Percentiles rank a stretch among this genome's conserved stretches.
Evolutionary conservation across 2,888 invertebrate species (phyloP).

Genomic region (Chironomus tentans): DNA sequence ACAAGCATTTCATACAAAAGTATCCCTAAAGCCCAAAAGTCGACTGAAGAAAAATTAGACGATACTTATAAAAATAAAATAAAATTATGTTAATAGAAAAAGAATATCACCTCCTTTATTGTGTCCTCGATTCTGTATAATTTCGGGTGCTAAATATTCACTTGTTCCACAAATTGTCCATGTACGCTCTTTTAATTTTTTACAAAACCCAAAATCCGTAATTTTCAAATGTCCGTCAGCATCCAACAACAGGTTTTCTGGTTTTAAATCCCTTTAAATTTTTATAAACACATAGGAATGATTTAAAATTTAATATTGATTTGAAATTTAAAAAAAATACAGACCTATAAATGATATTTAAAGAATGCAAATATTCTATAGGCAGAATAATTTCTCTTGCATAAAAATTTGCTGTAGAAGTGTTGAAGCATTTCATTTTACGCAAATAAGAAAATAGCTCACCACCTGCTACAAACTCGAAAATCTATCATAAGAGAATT

Average conservation of each 20-base stretch:
- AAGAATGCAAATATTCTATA: constrained; percentile 84
- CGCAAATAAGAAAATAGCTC: constrained; percentile 93
- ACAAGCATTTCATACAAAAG: constrained; percentile 87
- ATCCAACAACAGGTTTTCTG: constrained; percentile 63
- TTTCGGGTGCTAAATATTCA: constrained; percentile 94
- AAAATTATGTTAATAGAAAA: too few relatives aligned
- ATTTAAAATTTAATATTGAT: too few relatives aligned
- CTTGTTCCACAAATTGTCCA: constrained; percentile 97
- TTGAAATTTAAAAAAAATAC: too few relatives aligned
- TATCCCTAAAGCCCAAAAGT: constrained; percentile 50
- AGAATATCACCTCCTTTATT: constrained; percentile 67
- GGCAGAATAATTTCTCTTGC: constrained; percentile 90
- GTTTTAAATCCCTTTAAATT: constrained; percentile 78
- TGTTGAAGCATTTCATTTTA: constrained; percentile 82
- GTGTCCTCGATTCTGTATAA: constrained; percentile 96
- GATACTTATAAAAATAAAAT: too few relatives aligned
- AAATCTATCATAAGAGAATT: constrained; percentile 47
- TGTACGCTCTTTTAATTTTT: constrained; percentile 86
- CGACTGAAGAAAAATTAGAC: neutral
- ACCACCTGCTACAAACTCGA: constrained; percentile 94
- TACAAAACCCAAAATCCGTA: constrained; percentile 97
- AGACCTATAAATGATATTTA: constrained; percentile 69
- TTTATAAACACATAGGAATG: too few relatives aligned
- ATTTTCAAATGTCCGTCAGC: constrained; percentile 92
- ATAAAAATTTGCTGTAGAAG: constrained; percentile 74